These are phyloP conservation scores for Zoanthus sansibaricus DNA, from an alignment of 92 coral and sea anemone genomes.

Conservation along the genomic window DNA sequence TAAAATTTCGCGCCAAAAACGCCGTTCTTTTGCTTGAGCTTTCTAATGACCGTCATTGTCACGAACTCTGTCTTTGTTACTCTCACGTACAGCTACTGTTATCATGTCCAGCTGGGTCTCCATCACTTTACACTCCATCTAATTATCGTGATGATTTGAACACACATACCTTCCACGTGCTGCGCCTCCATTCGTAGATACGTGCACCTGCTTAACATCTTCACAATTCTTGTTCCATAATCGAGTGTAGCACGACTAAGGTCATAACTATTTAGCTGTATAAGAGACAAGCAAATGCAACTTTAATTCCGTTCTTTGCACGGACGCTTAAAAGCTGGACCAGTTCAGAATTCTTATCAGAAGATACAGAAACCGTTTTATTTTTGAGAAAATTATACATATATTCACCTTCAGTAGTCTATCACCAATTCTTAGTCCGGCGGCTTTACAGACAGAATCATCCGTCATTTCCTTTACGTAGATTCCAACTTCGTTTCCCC, in stretches of 20 bases:
- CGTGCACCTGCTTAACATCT: conserved; percentile 84
- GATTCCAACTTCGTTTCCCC: conserved; percentile 94
- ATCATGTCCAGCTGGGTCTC: too few species aligned
- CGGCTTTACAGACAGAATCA: conserved; percentile 84
- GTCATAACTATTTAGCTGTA: conserved; percentile 89
- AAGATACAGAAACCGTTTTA: too few species aligned
- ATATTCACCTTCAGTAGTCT: conserved; percentile 83
- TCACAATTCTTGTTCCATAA: conserved; percentile 92
- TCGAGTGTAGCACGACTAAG: conserved; percentile 90
- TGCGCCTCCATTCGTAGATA: conserved; percentile 96
- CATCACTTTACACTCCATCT: too few species aligned
- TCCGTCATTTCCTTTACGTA: conserved; percentile 86
- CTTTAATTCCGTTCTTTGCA: not conserved
- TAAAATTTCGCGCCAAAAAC: too few species aligned
- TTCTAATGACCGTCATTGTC: too few species aligned
- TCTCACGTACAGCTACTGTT: too few species aligned
- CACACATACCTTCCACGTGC: conserved; percentile 77
- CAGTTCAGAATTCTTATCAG: too few species aligned
- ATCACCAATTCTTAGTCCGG: conserved; percentile 90
- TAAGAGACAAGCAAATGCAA: not conserved
- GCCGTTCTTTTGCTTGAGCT: too few species aligned
- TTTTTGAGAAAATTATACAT: too few species aligned
- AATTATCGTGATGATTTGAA: too few species aligned
- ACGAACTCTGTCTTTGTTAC: too few species aligned
- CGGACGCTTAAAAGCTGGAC: too few species aligned